Conservation (phyloP, 2,888 invertebrate species). For the Alcis repandata region DNA sequence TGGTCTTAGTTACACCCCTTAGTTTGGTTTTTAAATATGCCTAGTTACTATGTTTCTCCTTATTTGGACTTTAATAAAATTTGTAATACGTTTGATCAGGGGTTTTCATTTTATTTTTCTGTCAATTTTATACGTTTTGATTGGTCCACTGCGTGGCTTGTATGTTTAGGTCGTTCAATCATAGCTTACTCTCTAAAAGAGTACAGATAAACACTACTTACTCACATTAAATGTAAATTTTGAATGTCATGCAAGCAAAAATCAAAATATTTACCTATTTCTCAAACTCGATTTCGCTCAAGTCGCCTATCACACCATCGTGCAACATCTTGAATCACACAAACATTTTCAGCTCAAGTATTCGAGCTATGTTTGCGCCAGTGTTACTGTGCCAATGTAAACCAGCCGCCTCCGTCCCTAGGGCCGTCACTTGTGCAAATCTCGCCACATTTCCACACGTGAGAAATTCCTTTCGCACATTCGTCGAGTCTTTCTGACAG, state of each 20-base stretch:
- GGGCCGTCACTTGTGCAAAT: slow-evolving; percentile 66
- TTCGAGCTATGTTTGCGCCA: slow-evolving; percentile 30
- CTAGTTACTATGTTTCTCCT: too few relatives aligned
- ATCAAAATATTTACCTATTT: not conserved
- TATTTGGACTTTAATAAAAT: too few relatives aligned
- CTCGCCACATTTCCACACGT: slow-evolving; percentile 63
- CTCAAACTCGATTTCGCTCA: not conserved
- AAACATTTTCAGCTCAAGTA: slow-evolving; percentile 4
- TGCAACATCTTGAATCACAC: not conserved
- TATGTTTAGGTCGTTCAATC: too few relatives aligned
- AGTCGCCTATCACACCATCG: not conserved
- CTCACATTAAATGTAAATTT: too few relatives aligned
- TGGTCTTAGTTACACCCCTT: too few relatives aligned
- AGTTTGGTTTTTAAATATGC: too few relatives aligned
- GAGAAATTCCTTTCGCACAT: slow-evolving; percentile 63
- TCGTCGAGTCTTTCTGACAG: slow-evolving; percentile 63
- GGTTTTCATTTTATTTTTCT: too few relatives aligned
- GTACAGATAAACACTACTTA: too few relatives aligned
- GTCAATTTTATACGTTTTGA: too few relatives aligned
- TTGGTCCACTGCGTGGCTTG: too few relatives aligned
- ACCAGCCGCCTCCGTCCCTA: slow-evolving; percentile 47
- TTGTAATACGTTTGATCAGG: too few relatives aligned
- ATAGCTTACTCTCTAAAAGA: too few relatives aligned
- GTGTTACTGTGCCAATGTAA: slow-evolving; percentile 26
- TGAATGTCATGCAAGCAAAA: not conserved